phyloP scores from a whole-genome alignment of 2,888 invertebrate genomes.

The Dichetophora obliterata region DNA sequence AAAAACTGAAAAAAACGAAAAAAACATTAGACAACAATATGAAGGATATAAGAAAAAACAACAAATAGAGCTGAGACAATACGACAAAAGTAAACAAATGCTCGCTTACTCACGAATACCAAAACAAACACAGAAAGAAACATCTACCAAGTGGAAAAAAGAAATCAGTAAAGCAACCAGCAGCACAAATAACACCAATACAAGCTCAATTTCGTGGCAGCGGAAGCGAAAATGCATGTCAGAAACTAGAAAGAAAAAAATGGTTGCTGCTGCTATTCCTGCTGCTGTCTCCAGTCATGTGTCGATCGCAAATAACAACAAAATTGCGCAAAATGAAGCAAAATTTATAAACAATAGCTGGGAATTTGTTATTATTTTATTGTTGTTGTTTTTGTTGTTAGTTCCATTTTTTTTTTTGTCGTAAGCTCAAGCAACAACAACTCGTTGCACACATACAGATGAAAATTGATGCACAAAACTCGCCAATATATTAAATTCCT shows the following conservation, averaged over 20 bases:
- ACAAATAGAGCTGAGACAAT: conserved; percentile 42
- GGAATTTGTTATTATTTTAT: conserved; percentile 18
- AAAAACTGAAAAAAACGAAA: conserved; percentile 45
- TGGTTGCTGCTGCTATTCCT: conserved; percentile 35
- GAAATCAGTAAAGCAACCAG: not conserved
- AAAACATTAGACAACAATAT: conserved; percentile 17
- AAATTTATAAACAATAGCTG: conserved; percentile 18
- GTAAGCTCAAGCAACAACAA: conserved; percentile 6
- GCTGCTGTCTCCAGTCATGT: not conserved
- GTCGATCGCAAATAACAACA: conserved; percentile 22
- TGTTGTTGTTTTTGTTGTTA: not conserved
- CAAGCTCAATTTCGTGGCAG: not conserved
- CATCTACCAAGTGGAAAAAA: not conserved
- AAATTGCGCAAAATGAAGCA: conserved; percentile 16
- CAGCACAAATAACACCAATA: conserved; percentile 4
- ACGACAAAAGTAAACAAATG: conserved; percentile 46
- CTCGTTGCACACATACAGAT: conserved; percentile 58
- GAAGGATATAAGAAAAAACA: conserved; percentile 3
- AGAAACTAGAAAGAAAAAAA: not conserved
- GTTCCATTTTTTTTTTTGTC: not conserved
- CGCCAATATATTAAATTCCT: conserved; percentile 61
- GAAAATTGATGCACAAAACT: conserved; percentile 67
- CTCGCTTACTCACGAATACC: conserved; percentile 24
- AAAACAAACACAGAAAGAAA: conserved; percentile 22
- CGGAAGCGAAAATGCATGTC: conserved; percentile 59